phyloP scores from a whole-genome alignment of 2,797 vertebrate species.

The Eospalax fontanierii region DNA sequence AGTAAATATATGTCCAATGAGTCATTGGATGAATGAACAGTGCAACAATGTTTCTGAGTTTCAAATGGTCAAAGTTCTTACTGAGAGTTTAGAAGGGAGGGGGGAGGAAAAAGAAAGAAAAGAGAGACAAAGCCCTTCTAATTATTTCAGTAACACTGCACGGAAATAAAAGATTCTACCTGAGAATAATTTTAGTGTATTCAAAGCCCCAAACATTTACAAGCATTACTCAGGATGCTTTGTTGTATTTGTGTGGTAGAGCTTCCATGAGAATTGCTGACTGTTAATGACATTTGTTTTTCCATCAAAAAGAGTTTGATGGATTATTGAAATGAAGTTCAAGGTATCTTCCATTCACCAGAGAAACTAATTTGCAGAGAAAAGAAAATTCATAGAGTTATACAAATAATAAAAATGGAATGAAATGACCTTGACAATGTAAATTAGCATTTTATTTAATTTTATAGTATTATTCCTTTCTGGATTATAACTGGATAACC shows the following conservation, averaged over 20 bases:
- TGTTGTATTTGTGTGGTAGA: not conserved
- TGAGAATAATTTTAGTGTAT: slow-evolving; percentile 4
- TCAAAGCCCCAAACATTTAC: not conserved
- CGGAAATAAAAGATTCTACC: not conserved
- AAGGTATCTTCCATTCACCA: not conserved
- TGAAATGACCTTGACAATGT: not conserved
- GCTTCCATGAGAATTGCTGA: not conserved
- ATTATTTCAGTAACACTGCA: not conserved
- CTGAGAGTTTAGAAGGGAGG: not conserved
- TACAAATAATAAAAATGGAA: not conserved
- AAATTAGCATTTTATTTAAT: slow-evolving; percentile 4
- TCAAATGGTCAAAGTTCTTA: not conserved
- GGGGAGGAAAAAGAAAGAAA: too few species aligned
- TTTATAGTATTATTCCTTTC: slow-evolving; percentile 13
- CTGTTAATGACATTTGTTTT: slow-evolving; percentile 30
- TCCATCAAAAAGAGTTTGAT: not conserved
- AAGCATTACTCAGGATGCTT: not conserved
- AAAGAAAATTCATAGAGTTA: not conserved
- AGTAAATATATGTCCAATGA: not conserved
- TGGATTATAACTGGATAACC: not conserved
- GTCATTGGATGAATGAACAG: not conserved
- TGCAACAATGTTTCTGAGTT: not conserved
- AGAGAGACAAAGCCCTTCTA: not conserved
- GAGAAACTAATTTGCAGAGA: not conserved
- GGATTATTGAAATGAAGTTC: not conserved